Base-by-base conservation (phyloP, 2,888 invertebrate genomes). In the Agrotis exclamationis region DNA sequence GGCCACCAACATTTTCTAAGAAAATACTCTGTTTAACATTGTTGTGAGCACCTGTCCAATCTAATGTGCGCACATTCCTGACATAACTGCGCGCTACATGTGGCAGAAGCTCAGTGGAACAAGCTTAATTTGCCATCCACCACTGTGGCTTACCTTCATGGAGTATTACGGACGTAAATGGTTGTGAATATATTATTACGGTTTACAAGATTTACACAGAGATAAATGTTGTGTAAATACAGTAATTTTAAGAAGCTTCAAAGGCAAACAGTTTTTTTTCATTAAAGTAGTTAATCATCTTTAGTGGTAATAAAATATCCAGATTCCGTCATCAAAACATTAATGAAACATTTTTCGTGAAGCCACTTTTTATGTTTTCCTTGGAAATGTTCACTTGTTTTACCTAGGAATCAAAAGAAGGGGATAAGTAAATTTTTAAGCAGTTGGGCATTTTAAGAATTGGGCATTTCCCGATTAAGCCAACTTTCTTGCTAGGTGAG, bases 21-120 rank as follows among this genome's bases (percentile, higher is more conserved):
- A 64, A 57, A 58, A 18, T 20, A 7, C 1, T 58, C 39, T 39
- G 11, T 5, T 9, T 14, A 68, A 56, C 54, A 60, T 56, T 50
- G 14, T 39, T 74, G 74, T 80, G 24, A 63, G 39, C 83, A 77
- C 45, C 80, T 84, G 88, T 92, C 74, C 86, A 51, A 20, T 69
- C 83, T 68, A 89, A 89, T 90, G 89, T 89, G 91, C 88, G 90
- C 87, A 86, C 92, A 94, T 95, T 94, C 93, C 94, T 85, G 80
- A 86, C 85, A 93, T 93, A 89, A 79, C 90, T 69, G 85, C 79
- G 83, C 82, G 84, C 86, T 86, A 85, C 86, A 85, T 79, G 70
- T 50, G 64, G 73, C 65, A 57, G 56, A 74, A 74, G 45, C 76
- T 82, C 75, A 80, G 70, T 83, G 84, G 77, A 70, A 79, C 79